A percentile compares a stretch with the other conserved stretches of the same genome.
Evolutionary conservation across 2,888 invertebrate genomes (phyloP).

Genomic region (Iselma pallidipennis): DNA sequence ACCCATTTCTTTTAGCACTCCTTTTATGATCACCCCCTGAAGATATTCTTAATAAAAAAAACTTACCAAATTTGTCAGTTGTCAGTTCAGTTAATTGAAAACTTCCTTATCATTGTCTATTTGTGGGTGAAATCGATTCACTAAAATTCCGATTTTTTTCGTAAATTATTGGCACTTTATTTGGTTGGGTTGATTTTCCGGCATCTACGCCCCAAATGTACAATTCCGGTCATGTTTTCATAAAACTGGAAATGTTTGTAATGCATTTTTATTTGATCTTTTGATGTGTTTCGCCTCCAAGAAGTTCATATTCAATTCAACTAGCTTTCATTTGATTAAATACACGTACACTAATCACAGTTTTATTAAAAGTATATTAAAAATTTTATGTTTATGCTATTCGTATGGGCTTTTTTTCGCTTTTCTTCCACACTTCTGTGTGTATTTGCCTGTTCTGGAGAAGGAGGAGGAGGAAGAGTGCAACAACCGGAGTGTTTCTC

Average conservation of each 20-base stretch:
- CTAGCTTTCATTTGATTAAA: not conserved
- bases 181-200: constrained; percentile 13
- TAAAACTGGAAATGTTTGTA: not conserved
- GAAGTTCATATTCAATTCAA: not conserved
- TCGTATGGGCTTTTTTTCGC: not conserved
- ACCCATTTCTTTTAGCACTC: not conserved
- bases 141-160: not conserved
- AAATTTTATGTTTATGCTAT: too few species aligned
- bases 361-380: too few species aligned
- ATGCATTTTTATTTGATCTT: not conserved
- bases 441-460: not conserved
- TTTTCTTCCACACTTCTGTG: not conserved
- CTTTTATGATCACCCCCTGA: not conserved
- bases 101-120: not conserved
- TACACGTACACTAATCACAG: not conserved
- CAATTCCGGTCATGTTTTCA: not conserved
- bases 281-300: not conserved
- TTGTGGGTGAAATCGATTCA: not conserved
- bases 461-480: constrained; percentile 33
- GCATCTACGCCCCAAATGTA: constrained; percentile 10
- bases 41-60: not conserved
- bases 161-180: constrained; percentile 10
- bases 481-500: constrained; percentile 45
- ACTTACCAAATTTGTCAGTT: not conserved
- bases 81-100: not conserved